phyloP scores from a whole-genome alignment of 2,888 invertebrate genomes.

The Chalcis sispes region DNA sequence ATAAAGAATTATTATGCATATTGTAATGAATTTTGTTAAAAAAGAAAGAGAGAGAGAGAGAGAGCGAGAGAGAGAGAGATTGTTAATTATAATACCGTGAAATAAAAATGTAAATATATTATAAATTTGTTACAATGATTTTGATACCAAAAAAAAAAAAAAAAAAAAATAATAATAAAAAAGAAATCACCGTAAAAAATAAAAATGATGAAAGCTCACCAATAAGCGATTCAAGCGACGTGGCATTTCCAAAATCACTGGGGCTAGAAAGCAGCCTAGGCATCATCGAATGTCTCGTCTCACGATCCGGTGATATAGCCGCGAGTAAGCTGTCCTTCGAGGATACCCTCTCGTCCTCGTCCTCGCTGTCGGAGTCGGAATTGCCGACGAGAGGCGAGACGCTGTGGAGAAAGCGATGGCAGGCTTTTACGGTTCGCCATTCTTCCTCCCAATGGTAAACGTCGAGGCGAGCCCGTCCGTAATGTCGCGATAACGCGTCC shows the following conservation, averaged over 20 bases:
- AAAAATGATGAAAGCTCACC: constrained; percentile 59
- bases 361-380: background rate
- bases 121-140: too few relatives aligned
- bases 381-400: constrained; percentile 77
- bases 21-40: too few relatives aligned
- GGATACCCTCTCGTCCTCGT: constrained; percentile 28
- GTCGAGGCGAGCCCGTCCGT: constrained; percentile 69
- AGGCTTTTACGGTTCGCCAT: constrained; percentile 81
- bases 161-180: background rate
- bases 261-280: too few relatives aligned
- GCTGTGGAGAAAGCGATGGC: constrained; percentile 83
- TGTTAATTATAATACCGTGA: too few relatives aligned
- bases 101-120: too few relatives aligned
- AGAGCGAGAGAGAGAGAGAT: too few relatives aligned
- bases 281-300: too few relatives aligned
- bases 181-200: background rate
- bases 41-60: too few relatives aligned
- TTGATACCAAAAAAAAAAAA: background rate
- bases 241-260: constrained; percentile 44
- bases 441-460: constrained; percentile 81
- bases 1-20: too few relatives aligned
- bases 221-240: constrained; percentile 65
- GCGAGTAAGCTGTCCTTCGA: too few relatives aligned
- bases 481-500: constrained; percentile 65
- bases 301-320: too few relatives aligned